Evolutionary conservation across 2,113 vertebrate species (phyloP), one percentile per base, ranked within the genome.

Genomic region (Poeciliopsis prolifica): DNA sequence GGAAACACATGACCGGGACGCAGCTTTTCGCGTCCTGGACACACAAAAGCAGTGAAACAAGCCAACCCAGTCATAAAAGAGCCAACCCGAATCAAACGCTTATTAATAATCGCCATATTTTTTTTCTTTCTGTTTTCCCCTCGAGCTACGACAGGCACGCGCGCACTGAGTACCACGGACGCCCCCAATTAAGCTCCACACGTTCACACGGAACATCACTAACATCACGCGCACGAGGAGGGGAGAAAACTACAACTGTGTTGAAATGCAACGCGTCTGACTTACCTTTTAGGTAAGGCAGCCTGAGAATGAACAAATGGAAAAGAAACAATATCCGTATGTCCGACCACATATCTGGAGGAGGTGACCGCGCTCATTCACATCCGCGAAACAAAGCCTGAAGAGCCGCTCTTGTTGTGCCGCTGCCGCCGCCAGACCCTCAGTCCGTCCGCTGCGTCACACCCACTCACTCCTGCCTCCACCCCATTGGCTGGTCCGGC

Each of bases 281-380:
- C 92, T 77, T 30, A 95, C 95, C 95, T 93, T 85, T 79, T 24
- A 80, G 79, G 12, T 75, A 69, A 79, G 86, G 85, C 24, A 93
- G 81, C 86, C 88, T 81, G 81, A 83, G 77, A 42, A 91, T 1
- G 28, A 94, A 63, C 58, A 93, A 72, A 60, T 90, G 88, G 13
- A 95, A 81, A 77, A 95, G 87, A 77, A 94, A 29, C 83, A 94
- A 14, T 37, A 90, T 94, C 84, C 93, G 86, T 68, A 92, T 78
- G 85, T 90, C 90, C 75, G 88, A 91, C 93, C 94, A 93, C 95
- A 95, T 95, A 75, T 93, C 93, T 79, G 79, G 73, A 71, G 80
- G 68, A 80, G 83, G 81, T 75, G 87, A 83, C 78, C 85, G 78
- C 66, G 87, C 86, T 92, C 91, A 90, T 91, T 88, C 92, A 91